A percentile compares a stretch with the other conserved stretches of the same genome.
These are phyloP conservation scores for Enhydra lutris DNA, from an alignment of 2,113 vertebrate genomes.

Conservation along the genomic window DNA sequence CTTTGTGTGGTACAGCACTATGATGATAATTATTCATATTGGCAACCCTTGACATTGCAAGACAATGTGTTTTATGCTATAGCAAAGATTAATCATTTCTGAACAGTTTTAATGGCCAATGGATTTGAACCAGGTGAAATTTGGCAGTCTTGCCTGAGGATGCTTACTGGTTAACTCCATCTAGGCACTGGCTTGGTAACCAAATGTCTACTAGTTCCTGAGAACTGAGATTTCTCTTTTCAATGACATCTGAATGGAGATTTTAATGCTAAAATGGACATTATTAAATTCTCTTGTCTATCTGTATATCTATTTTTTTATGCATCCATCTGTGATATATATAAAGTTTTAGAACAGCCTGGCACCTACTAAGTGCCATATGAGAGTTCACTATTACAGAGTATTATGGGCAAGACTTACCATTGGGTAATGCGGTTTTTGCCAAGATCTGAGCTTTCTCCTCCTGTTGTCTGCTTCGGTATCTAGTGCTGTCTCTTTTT, in stretches of 20 bases:
- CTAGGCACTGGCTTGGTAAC: neutral
- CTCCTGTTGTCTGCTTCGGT: neutral
- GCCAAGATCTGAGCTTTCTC: neutral
- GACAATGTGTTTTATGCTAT: neutral
- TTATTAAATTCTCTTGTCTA: neutral
- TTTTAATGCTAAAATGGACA: neutral
- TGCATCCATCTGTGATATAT: neutral
- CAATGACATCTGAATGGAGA: neutral
- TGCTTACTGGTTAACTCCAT: neutral
- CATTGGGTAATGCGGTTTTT: neutral
- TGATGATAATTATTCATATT: neutral
- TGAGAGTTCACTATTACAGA: neutral
- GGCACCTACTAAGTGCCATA: neutral
- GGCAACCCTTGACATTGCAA: neutral
- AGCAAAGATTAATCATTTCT: neutral
- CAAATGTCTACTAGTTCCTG: neutral
- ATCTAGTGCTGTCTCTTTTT: neutral
- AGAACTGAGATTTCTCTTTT: neutral
- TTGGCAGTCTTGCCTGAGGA: neutral
- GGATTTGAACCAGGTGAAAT: neutral
- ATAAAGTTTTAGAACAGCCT: neutral
- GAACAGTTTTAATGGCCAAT: neutral
- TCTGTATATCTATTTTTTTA: neutral
- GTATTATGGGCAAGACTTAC: neutral
- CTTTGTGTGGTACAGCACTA: neutral